Base-by-base conservation (phyloP, 2,797 vertebrate genomes). In the Kryptopterus vitreolus region DNA sequence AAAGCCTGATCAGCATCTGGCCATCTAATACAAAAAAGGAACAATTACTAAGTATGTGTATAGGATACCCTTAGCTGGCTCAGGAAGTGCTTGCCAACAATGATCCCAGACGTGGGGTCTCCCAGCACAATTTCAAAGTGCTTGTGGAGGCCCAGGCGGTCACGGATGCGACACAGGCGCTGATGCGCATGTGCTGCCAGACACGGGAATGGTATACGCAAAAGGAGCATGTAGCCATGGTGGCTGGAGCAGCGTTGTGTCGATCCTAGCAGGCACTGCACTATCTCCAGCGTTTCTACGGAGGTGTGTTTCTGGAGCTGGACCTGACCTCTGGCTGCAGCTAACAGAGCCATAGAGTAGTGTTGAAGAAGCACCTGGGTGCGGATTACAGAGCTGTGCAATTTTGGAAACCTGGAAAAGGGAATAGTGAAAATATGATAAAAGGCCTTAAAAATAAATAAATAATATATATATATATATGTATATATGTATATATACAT, bases 371-470 rank as follows among this genome's bases (percentile, higher is more conserved):
- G 94, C 61, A 97, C 95, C 72, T 96, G 96, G 4, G 97, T 98
- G 68, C 97, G 92, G 88, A 99, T 97, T 85, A 99, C 95, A 5
- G 96, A 94, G n/a, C 97, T 99, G 91, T 99, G 97, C 82, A 99
- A 90, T 76, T 94, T 95, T 18, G 96, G 96, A 84, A 99, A 99
- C 93, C 98, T 99, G 79, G 70, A 12, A 33, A 11, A 31, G 8
- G 2, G 50, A 33, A 29, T n/a, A 55, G 24, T 74, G 1, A 31
- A 52, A 50, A 73, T n/a, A n/a, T n/a, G n/a, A n/a, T n/a, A n/a
- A n/a, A n/a, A n/a, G n/a, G n/a, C n/a, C n/a, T n/a, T n/a, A 38
- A 43, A 43, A 43, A 43, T 6, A 43, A 10, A 43, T 43, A 43
- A 43, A 43, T n/a, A n/a, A n/a, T n/a, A n/a, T n/a, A n/a, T n/a